Conservation (phyloP, 2,888 invertebrate genomes). For the Agrotis ipsilon region DNA sequence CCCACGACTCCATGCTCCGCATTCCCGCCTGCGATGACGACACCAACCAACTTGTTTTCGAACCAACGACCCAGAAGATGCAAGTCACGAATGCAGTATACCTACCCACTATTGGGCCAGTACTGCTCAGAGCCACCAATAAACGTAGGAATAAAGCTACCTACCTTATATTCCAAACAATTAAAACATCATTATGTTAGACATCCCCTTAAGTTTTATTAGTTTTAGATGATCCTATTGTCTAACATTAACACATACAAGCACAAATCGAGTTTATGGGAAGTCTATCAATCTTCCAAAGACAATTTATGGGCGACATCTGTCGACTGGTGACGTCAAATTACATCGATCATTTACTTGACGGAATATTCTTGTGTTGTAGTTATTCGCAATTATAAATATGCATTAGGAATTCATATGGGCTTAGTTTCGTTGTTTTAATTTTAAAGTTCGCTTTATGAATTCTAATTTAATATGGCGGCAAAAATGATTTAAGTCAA, state of each 20-base stretch:
- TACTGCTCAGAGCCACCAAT: too few relatives aligned
- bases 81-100: too few relatives aligned
- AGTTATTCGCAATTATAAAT: slow-evolving; percentile 4
- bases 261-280: slow-evolving; percentile 40
- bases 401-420: neutral
- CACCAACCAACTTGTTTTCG: too few relatives aligned
- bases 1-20: too few relatives aligned
- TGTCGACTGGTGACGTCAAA: slow-evolving; percentile 55
- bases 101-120: too few relatives aligned
- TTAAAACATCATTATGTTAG: neutral
- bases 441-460: neutral
- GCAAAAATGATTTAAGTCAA: too few relatives aligned
- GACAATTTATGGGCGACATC: slow-evolving; percentile 58
- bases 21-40: too few relatives aligned
- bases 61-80: too few relatives aligned
- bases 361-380: slow-evolving; percentile 27
- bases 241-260: slow-evolving; percentile 52
- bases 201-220: slow-evolving; percentile 62
- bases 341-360: slow-evolving; percentile 20
- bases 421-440: slow-evolving; percentile 1
- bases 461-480: too few relatives aligned
- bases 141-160: neutral
- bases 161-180: neutral
- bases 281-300: slow-evolving; percentile 60
- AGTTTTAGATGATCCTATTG: slow-evolving; percentile 60